Base-by-base conservation (phyloP, 2,888 invertebrate genomes). In the Cephus pygmeus region DNA sequence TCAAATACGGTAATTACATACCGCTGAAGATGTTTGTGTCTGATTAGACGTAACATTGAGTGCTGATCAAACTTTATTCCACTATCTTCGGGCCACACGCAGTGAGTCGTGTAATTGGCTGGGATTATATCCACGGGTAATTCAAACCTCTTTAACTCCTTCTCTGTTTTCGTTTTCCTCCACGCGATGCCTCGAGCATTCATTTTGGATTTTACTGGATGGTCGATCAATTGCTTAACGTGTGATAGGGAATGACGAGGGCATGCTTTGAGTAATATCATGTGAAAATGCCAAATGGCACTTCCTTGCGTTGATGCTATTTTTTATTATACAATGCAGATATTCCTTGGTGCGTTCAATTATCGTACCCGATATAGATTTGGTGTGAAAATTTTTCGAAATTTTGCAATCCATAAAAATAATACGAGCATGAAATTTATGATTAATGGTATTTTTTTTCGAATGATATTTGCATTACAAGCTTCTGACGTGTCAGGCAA, bases 41-140 rank as follows among this genome's bases (percentile, higher is more conserved):
- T 83, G 80, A 84, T 84, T 84, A 84, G 81, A 84, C 81, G 84
- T 83, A 80, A 82, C 84, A 84, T 84, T 81, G 83, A 84, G 80
- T 82, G 83, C 83, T 84, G 84, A 84, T 84, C 84, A 82, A 83
- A 79, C 81, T 84, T 79, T 81, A 84, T 82, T 84, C 79, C 78
- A 56, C 56, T 56, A 56, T 56, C 75, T 73, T 40, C 75, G 76
- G 69, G 76, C 75, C 23, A 56, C 23, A 56, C 56, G 56, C 76
- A 75, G 36, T 77, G 40, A 79, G 79, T 76, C 78, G 76, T 80
- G 83, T 84, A 84, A 84, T 84, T 84, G 82, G 81, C 80, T 68
- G 77, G 68, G 80, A 56, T 56, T 56, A 56, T 56, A 56, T 56
- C 56, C 56, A 23, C 9, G 23, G 56, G 15, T 56, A 56, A 23